phyloP scores from a whole-genome alignment of 2,113 vertebrate species.

The Platanista minor region DNA sequence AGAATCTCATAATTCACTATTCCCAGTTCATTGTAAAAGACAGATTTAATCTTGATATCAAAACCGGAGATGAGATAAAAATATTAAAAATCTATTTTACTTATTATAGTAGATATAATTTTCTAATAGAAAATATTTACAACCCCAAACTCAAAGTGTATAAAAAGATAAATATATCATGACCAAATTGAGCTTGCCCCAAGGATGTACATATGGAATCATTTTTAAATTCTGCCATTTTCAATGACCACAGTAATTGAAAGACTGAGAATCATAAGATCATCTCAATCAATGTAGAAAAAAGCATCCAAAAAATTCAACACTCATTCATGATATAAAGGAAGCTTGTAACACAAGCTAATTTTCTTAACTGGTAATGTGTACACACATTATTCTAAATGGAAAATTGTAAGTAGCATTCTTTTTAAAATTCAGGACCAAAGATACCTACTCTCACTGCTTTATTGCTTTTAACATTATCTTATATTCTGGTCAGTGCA shows the following conservation, averaged over 20 bases:
- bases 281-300: neutral
- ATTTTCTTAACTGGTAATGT: neutral
- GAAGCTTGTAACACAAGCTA: neutral
- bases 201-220: neutral
- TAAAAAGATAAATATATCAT: neutral
- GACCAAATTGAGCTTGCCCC: neutral
- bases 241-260: neutral
- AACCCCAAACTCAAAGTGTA: neutral
- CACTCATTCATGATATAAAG: neutral
- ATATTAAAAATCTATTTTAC: neutral
- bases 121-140: neutral
- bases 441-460: neutral
- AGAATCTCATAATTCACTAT: neutral
- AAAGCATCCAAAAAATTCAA: neutral
- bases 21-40: neutral
- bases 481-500: neutral
- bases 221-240: neutral
- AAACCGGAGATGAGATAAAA: neutral
- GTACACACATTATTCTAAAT: neutral
- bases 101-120: neutral
- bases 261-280: neutral
- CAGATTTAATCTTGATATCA: neutral
- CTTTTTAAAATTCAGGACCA: neutral
- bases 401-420: neutral
- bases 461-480: constrained; percentile 8